phyloP scores from a whole-genome alignment of 2,888 invertebrate species.

The Monopis laevigella region DNA sequence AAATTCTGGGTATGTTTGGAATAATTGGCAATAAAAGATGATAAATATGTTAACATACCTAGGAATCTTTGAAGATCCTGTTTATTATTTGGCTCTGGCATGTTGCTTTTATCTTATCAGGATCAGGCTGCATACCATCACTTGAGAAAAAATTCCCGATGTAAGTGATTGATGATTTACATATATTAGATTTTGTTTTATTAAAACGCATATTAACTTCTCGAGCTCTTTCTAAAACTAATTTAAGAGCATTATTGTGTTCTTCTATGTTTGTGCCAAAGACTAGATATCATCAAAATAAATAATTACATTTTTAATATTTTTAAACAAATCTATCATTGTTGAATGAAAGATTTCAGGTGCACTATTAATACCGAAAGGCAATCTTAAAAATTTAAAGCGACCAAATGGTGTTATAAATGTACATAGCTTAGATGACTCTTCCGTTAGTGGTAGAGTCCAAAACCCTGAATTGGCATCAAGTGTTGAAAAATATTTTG shows the following conservation, averaged over 20 bases:
- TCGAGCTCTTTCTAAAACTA: conserved; percentile 12
- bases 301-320: conserved; percentile 17
- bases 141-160: conserved; percentile 19
- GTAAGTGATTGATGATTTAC: conserved; percentile 16
- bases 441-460: conserved; percentile 17
- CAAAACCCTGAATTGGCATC: conserved; percentile 22
- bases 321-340: conserved; percentile 19
- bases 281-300: conserved; percentile 21
- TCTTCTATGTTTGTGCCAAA: conserved; percentile 16
- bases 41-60: conserved; percentile 21
- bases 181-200: conserved; percentile 17
- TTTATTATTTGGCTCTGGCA: conserved; percentile 16
- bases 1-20: conserved; percentile 15
- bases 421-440: conserved; percentile 20
- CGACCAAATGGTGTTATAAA: conserved; percentile 21
- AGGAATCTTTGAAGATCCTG: conserved; percentile 21
- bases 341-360: conserved; percentile 20
- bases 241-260: background rate
- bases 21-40: conserved; percentile 17
- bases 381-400: conserved; percentile 18
- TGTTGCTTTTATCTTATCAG: conserved; percentile 18
- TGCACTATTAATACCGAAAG: conserved; percentile 20
- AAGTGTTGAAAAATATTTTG: conserved; percentile 18
- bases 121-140: conserved; percentile 17
- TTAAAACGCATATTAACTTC: conserved; percentile 20